Evolutionary conservation across 2,113 vertebrate genomes (phyloP).

Genomic region (Tupaia chinensis): DNA sequence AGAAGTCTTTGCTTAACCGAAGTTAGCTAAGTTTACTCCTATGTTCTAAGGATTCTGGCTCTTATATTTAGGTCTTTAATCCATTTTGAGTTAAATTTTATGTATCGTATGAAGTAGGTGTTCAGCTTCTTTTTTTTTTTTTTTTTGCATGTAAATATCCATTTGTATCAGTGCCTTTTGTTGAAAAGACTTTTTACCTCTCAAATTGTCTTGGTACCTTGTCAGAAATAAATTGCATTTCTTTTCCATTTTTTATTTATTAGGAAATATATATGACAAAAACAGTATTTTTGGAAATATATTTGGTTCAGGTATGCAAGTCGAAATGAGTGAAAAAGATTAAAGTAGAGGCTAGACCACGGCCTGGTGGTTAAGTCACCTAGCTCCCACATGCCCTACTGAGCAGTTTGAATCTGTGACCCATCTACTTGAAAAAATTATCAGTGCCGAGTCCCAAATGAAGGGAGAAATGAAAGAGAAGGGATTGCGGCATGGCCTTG

Average conservation of each 20-base stretch:
- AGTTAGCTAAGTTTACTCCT: background rate
- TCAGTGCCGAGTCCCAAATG: too few species aligned
- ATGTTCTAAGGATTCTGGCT: slow-evolving; percentile 19
- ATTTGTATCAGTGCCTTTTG: background rate
- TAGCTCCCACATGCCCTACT: too few species aligned
- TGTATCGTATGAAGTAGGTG: background rate
- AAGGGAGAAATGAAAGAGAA: too few species aligned
- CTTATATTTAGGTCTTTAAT: background rate
- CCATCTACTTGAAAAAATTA: too few species aligned
- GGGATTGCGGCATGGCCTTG: too few species aligned
- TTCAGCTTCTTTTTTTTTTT: background rate
- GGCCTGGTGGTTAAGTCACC: too few species aligned
- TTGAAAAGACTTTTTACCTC: background rate
- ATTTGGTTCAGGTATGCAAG: background rate
- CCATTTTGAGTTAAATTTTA: slow-evolving; percentile 6
- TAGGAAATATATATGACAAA: background rate
- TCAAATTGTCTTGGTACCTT: background rate
- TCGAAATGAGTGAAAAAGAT: slow-evolving; percentile 13
- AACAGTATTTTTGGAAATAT: slow-evolving; percentile 30
- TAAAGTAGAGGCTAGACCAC: background rate
- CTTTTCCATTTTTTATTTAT: slow-evolving; percentile 1
- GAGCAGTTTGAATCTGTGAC: too few species aligned
- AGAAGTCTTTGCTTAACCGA: background rate
- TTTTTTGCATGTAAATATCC: background rate
- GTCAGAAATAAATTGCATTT: background rate